Evolutionary conservation across 1,140 invertebrate genomes (phyloP), one percentile per base, ranked within the genome.

Genomic region (Thaumetopoea pityocampa): DNA sequence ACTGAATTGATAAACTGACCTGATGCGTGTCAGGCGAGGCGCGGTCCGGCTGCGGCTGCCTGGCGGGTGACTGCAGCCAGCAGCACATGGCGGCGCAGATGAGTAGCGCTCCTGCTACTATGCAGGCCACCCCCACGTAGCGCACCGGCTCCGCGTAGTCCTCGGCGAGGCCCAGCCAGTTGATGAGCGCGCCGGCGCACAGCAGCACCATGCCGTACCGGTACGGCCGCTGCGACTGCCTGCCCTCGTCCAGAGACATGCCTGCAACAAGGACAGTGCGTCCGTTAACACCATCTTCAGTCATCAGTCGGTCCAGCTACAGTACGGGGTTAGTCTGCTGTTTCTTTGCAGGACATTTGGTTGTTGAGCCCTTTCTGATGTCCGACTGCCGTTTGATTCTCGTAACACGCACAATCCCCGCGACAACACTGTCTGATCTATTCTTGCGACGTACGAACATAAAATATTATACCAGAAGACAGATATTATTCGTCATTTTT

Each of bases 51-150:
- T 81, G 74, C 23, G 83, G 80, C 47, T 81, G 69, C 30, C 82
- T 62, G 20, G 88, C 87, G 7, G 89, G 89, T 37, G 88, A 86
- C 63, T 90, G 89, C 50, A 92, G 84, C 92, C 92, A 93, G 61
- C 91, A 91, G 63, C 91, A 93, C 89, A 93, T 92, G 11, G 91
- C 91, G 26, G 90, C 88, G 64, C 90, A 92, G 51, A 93, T 92
- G 49, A 92, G 88, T 34, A 92, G 85, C 1, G 91, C 90, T 12
- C 92, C 92, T 9, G 90, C 90, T 1, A 92, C 88, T 52, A 93
- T 91, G 69, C 91, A 91, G 7, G 90, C 90, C 11, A 92, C 91
- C 34, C 92, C 91, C 27, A 92, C 88, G 70, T 92, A 93, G 59
- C 91, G 84, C 32, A 93, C 88, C 0, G 90, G 90, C 58, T 92